Evolutionary conservation across 2,888 invertebrate species (phyloP).

Genomic region (Matsumyia berberina): DNA sequence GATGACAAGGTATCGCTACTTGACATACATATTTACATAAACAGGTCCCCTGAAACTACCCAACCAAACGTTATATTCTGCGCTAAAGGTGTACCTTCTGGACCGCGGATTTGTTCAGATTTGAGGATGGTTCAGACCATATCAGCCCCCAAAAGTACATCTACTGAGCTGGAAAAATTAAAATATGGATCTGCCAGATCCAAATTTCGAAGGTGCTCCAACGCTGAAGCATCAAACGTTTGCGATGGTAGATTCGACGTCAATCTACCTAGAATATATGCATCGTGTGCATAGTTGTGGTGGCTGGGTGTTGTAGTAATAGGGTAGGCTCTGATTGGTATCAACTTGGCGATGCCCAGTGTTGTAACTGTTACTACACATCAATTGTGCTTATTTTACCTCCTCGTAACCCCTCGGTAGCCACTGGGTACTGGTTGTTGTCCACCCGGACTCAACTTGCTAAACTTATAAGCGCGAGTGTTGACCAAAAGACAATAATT

Average conservation of each 20-base stretch:
- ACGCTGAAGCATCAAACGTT: neutral
- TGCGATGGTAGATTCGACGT: neutral
- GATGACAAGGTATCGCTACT: neutral
- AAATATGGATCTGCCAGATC: neutral
- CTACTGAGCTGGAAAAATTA: neutral
- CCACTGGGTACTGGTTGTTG: too few species aligned
- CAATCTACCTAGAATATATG: too few species aligned
- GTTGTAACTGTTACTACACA: too few species aligned
- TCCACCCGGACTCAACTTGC: too few species aligned
- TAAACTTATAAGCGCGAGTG: too few species aligned
- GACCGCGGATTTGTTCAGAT: neutral
- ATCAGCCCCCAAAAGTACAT: slow-evolving; percentile 3
- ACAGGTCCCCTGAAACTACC: slow-evolving; percentile 53
- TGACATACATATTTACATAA: neutral
- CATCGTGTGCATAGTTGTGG: too few species aligned
- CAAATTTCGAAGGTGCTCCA: neutral
- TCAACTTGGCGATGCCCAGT: too few species aligned
- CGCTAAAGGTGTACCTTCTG: slow-evolving; percentile 12
- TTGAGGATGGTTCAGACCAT: neutral
- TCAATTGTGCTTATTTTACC: too few species aligned
- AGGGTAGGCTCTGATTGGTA: too few species aligned
- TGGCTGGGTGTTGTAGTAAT: too few species aligned
- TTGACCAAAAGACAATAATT: too few species aligned
- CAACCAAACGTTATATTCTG: slow-evolving; percentile 62
- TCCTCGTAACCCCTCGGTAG: too few species aligned